Percentiles rank a stretch among this genome's conserved stretches.
These are phyloP conservation scores for Oreochromis grahami DNA, from an alignment of 2,797 vertebrate species.

Conservation along the genomic window DNA sequence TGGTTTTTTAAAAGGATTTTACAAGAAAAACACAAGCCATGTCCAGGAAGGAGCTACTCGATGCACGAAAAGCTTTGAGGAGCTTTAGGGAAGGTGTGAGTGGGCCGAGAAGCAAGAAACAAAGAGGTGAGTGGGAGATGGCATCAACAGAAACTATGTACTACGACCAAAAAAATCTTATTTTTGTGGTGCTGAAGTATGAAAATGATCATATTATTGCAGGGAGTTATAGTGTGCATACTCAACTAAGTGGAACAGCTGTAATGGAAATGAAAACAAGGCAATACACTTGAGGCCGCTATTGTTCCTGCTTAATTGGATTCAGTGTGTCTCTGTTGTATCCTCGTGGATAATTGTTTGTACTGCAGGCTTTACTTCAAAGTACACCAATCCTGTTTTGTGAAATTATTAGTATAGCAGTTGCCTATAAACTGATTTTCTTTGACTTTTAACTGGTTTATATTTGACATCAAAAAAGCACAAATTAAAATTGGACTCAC, in stretches of 20 bases:
- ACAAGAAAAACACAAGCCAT: constrained; percentile 28
- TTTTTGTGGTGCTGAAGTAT: not conserved
- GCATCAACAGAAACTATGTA: not conserved
- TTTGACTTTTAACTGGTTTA: not conserved
- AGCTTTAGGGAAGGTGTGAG: constrained; percentile 35
- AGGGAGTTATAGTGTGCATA: not conserved
- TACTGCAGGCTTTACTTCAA: not conserved
- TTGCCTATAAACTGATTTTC: not conserved
- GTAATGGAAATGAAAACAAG: constrained; percentile 28
- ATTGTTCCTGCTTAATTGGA: constrained; percentile 17
- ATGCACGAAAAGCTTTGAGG: constrained; percentile 63
- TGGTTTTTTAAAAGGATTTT: not conserved
- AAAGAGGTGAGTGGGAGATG: constrained; percentile 63
- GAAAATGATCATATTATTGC: not conserved
- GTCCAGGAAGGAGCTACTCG: constrained; percentile 62
- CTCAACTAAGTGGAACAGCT: constrained; percentile 3
- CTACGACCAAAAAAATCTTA: not conserved
- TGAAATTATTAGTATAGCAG: not conserved
- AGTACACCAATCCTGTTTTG: not conserved
- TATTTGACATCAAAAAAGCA: not conserved
- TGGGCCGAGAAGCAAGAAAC: constrained; percentile 52
- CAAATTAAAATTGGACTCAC: not conserved
- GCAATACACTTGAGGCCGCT: not conserved
- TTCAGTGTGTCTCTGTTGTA: not conserved
- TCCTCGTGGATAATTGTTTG: not conserved